These are phyloP conservation scores for Sarcophaga caerulescens DNA, from an alignment of 2,888 invertebrate species.

Conservation along the genomic window DNA sequence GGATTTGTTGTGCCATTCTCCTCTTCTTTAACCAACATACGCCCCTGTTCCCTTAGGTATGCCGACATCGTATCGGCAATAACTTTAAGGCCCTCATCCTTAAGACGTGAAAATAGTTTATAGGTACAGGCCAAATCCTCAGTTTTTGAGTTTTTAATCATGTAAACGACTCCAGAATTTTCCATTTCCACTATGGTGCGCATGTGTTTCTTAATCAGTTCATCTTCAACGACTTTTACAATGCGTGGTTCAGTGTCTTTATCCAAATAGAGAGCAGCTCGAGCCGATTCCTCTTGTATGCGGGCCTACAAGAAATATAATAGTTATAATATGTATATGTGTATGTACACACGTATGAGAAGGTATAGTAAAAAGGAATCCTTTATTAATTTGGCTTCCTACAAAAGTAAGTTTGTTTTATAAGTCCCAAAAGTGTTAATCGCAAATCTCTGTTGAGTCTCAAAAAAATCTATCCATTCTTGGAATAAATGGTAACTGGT, in stretches of 20 bases:
- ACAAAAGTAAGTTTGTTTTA: no score
- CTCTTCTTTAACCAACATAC: constrained; percentile 96
- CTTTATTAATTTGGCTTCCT: no score
- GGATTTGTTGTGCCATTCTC: constrained; percentile 90
- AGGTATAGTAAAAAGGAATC: no score
- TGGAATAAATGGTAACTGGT: no score
- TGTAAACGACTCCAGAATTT: constrained; percentile 99
- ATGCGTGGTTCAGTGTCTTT: constrained; percentile 98
- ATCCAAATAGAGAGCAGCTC: constrained; percentile 98
- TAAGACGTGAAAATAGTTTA: constrained; percentile 95
- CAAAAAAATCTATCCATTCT: no score
- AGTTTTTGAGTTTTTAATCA: constrained; percentile 98
- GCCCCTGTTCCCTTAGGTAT: constrained; percentile 97
- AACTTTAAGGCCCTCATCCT: constrained; percentile 95
- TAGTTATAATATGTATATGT: background rate
- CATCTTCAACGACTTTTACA: constrained; percentile 97
- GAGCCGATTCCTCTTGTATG: constrained; percentile 97
- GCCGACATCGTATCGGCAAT: constrained; percentile 97
- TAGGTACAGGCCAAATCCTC: constrained; percentile 99
- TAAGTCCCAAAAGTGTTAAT: no score
- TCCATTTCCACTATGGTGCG: constrained; percentile 99
- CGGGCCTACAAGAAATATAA: constrained; percentile 83
- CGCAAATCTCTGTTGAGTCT: no score
- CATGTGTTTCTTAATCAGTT: constrained; percentile 99
- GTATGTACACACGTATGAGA: no score